Percentiles rank a stretch among this genome's conserved stretches.
phyloP scores from a whole-genome alignment of 2,888 invertebrate species.

The Chymomyza procnemis region DNA sequence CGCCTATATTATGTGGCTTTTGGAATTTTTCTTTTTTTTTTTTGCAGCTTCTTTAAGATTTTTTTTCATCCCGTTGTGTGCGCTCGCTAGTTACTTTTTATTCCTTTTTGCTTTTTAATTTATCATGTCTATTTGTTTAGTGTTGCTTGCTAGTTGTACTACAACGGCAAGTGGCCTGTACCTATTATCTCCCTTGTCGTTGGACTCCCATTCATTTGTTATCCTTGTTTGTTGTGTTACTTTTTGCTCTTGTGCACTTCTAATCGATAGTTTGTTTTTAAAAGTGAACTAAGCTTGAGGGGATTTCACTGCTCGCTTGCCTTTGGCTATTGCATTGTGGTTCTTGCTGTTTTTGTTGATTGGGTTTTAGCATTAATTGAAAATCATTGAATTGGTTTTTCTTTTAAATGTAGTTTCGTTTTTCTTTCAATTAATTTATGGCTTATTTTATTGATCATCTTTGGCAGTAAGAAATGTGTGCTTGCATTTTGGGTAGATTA shows the following conservation, averaged over 20 bases:
- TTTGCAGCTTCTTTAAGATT: slow-evolving; percentile 4
- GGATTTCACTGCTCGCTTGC: slow-evolving; percentile 41
- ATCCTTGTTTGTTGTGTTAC: slow-evolving; percentile 46
- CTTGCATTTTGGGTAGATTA: not conserved
- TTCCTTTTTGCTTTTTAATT: slow-evolving; percentile 58
- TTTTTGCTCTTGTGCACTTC: slow-evolving; percentile 20
- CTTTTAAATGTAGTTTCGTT: slow-evolving; percentile 19
- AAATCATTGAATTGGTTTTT: slow-evolving; percentile 51
- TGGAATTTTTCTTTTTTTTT: slow-evolving; percentile 47
- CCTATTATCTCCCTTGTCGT: not conserved
- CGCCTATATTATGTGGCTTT: slow-evolving; percentile 33
- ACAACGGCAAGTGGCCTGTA: slow-evolving; percentile 16
- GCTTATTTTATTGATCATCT: slow-evolving; percentile 17
- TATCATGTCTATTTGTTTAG: slow-evolving; percentile 72
- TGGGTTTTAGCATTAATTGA: slow-evolving; percentile 55
- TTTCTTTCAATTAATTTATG: slow-evolving; percentile 38
- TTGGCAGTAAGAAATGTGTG: not conserved
- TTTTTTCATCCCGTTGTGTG: slow-evolving; percentile 31
- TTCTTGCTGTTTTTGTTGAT: slow-evolving; percentile 30
- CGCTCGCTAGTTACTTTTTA: slow-evolving; percentile 52
- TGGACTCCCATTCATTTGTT: slow-evolving; percentile 52
- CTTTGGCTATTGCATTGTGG: not conserved
- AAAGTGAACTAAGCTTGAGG: slow-evolving; percentile 42
- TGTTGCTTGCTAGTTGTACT: slow-evolving; percentile 36
- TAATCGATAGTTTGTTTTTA: slow-evolving; percentile 60